A percentile compares a stretch with the other conserved stretches of the same genome.
These are phyloP conservation scores for Heliconius melpomene DNA, from an alignment of 1,140 invertebrate genomes.

Conservation along the genomic window DNA sequence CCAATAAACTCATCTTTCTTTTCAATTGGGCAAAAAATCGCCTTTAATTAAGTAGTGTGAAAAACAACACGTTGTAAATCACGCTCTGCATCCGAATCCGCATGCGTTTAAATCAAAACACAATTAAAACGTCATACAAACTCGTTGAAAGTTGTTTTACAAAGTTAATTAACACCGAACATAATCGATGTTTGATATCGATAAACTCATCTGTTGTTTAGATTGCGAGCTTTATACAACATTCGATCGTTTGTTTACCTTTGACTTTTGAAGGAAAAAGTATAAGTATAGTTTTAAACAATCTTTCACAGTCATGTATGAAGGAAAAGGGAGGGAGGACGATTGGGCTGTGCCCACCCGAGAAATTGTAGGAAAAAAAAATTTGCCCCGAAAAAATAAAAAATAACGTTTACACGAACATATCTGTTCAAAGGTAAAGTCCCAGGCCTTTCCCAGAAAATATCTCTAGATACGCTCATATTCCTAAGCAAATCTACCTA, in stretches of 20 bases:
- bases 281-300: not conserved
- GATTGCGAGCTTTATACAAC: not conserved
- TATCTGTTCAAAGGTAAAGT: too few relatives aligned
- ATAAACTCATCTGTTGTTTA: slow-evolving; percentile 14
- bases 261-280: not conserved
- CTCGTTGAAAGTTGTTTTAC: slow-evolving; percentile 25
- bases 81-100: slow-evolving; percentile 26
- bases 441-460: too few relatives aligned
- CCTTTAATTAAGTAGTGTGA: slow-evolving; percentile 30
- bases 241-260: not conserved
- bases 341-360: too few relatives aligned
- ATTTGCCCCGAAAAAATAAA: too few relatives aligned
- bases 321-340: too few relatives aligned
- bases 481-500: too few relatives aligned
- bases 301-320: too few relatives aligned
- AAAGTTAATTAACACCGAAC: slow-evolving; percentile 29
- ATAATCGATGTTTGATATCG: slow-evolving; percentile 23
- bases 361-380: too few relatives aligned
- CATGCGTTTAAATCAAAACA: slow-evolving; percentile 36
- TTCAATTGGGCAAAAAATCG: not conserved
- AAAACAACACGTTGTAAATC: slow-evolving; percentile 32
- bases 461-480: too few relatives aligned
- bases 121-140: slow-evolving; percentile 35
- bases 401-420: too few relatives aligned
- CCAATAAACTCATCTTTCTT: not conserved